Conservation (phyloP, 2,888 invertebrate species). For the Therioaphis trifolii region DNA sequence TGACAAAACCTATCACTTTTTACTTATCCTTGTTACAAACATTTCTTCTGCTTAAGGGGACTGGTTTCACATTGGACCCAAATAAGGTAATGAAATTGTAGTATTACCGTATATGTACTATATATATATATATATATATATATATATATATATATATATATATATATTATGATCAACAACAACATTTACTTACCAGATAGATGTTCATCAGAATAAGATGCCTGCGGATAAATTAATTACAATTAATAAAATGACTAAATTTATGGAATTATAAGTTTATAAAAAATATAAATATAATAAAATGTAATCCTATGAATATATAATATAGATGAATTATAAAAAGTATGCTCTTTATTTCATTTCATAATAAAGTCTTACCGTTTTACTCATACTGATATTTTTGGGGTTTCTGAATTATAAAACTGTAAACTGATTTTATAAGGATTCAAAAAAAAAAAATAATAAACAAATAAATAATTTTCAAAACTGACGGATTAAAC, state of each 20-base stretch:
- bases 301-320: too few species aligned
- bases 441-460: too few species aligned
- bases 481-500: too few species aligned
- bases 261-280: neutral
- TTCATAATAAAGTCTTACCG: slow-evolving; percentile 17
- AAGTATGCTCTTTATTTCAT: too few species aligned
- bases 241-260: neutral
- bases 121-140: too few species aligned
- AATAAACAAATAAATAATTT: too few species aligned
- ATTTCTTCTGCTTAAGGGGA: slow-evolving; percentile 41
- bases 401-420: too few species aligned
- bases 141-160: slow-evolving; percentile 37
- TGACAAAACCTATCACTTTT: neutral
- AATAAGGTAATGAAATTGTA: slow-evolving; percentile 60
- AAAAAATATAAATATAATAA: too few species aligned
- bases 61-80: slow-evolving; percentile 52
- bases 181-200: slow-evolving; percentile 82
- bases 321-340: too few species aligned
- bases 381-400: slow-evolving; percentile 39
- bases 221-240: slow-evolving; percentile 71
- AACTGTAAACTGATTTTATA: too few species aligned
- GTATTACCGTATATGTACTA: neutral
- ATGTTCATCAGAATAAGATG: slow-evolving; percentile 90
- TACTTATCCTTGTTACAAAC: slow-evolving; percentile 43
- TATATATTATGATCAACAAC: too few species aligned